A percentile compares a stretch with the other conserved stretches of the same genome.
phyloP scores from a whole-genome alignment of 2,797 vertebrate genomes.

The Darevskia nairensis region DNA sequence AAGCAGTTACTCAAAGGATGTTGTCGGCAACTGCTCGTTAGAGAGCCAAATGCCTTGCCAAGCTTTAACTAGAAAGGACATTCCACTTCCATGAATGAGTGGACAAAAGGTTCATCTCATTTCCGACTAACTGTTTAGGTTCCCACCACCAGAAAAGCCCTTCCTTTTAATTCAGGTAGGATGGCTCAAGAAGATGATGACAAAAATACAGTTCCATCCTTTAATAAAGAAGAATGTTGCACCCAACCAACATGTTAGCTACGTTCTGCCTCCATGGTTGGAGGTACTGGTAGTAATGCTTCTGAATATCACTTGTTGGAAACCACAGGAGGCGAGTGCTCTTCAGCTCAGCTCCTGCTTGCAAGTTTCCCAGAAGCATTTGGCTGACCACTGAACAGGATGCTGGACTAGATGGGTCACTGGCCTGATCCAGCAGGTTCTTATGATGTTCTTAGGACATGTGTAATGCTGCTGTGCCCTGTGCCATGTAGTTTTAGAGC shows the following conservation, averaged over 20 bases:
- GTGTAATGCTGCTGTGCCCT: background rate
- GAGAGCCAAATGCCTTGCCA: constrained; percentile 31
- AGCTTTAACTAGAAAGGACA: constrained; percentile 36
- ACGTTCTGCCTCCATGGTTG: too few relatives aligned
- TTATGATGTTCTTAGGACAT: too few relatives aligned
- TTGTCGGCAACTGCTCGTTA: constrained; percentile 13
- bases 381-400: too few relatives aligned
- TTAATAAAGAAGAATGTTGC: background rate
- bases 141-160: background rate
- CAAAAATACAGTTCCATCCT: background rate
- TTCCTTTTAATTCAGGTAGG: background rate
- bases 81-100: constrained; percentile 6
- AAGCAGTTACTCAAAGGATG: constrained; percentile 18
- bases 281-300: too few relatives aligned
- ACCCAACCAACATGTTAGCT: background rate
- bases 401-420: too few relatives aligned
- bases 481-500: background rate
- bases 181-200: background rate
- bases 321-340: too few relatives aligned
- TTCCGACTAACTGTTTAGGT: background rate
- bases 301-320: too few relatives aligned
- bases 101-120: constrained; percentile 24
- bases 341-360: too few relatives aligned
- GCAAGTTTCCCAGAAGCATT: too few relatives aligned
- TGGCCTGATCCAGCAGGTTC: too few relatives aligned